Conservation (phyloP, 1,140 invertebrate genomes). For the Drosophila nigromelanica region DNA sequence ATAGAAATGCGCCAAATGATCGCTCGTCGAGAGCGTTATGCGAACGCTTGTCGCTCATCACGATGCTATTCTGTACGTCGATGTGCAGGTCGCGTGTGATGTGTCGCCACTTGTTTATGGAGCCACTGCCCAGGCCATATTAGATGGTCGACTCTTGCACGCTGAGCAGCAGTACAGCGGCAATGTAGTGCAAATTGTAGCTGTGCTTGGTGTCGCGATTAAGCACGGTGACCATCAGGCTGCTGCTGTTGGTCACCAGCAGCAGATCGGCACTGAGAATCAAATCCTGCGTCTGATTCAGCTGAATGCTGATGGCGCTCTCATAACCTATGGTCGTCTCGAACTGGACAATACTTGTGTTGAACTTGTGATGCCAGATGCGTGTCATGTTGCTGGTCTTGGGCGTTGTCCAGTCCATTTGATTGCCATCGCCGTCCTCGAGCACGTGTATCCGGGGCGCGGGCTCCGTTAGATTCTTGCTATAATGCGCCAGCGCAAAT, state of each 20-base stretch:
- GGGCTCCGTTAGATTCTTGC: constrained; percentile 94
- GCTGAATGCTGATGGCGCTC: constrained; percentile 87
- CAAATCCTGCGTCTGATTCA: constrained; percentile 90
- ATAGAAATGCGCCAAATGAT: constrained; percentile 95
- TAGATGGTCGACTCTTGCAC: constrained; percentile 92
- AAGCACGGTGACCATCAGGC: constrained; percentile 90
- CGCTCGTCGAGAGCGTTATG: constrained; percentile 91
- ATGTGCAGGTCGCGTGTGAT: constrained; percentile 95
- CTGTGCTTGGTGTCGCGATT: constrained; percentile 90
- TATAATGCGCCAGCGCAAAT: constrained; percentile 98
- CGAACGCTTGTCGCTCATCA: constrained; percentile 87
- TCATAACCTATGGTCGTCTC: constrained; percentile 88
- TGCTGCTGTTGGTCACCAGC: constrained; percentile 91
- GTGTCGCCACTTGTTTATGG: constrained; percentile 89
- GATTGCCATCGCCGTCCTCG: constrained; percentile 89
- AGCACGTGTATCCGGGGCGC: constrained; percentile 87
- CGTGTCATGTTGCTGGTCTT: constrained; percentile 87
- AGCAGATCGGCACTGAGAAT: constrained; percentile 91
- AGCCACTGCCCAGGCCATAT: constrained; percentile 91
- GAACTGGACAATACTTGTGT: constrained; percentile 88
- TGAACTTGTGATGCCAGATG: constrained; percentile 86
- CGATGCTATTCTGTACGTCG: constrained; percentile 95
- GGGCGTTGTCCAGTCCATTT: constrained; percentile 88
- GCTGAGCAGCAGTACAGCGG: constrained; percentile 89
- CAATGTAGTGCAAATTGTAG: constrained; percentile 93